These are phyloP conservation scores for Varanus salvator DNA, from an alignment of 2,113 vertebrate genomes.

Conservation along the genomic window DNA sequence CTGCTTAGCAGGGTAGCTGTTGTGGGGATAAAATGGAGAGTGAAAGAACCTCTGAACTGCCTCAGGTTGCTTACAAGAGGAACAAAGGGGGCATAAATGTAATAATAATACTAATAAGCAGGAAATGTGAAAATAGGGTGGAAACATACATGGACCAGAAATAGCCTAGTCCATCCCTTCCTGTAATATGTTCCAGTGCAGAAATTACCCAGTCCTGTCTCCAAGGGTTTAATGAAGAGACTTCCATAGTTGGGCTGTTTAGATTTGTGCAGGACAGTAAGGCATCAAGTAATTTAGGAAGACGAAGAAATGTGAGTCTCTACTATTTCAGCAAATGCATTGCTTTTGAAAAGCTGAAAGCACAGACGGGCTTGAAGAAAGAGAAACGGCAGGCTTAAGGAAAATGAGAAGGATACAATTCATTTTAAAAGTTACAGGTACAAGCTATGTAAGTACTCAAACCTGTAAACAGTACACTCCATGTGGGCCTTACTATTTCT, in stretches of 20 bases:
- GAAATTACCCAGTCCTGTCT: background rate
- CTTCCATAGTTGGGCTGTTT: background rate
- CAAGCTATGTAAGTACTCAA: background rate
- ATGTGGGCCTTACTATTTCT: background rate
- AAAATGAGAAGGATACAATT: background rate
- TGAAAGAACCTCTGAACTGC: too few relatives aligned
- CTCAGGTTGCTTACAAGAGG: too few relatives aligned
- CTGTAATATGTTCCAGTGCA: background rate
- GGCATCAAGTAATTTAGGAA: too few relatives aligned
- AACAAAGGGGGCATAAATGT: too few relatives aligned
- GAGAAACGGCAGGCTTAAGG: background rate
- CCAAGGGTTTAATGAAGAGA: background rate
- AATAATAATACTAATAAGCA: too few relatives aligned
- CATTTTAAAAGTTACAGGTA: background rate
- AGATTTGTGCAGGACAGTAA: too few relatives aligned
- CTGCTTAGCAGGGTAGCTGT: too few relatives aligned
- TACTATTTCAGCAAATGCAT: too few relatives aligned
- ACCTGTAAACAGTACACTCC: background rate
- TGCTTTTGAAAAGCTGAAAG: too few relatives aligned
- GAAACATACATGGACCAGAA: background rate
- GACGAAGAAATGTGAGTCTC: too few relatives aligned
- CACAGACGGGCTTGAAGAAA: background rate
- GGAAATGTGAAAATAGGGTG: too few relatives aligned
- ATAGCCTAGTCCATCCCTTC: background rate
- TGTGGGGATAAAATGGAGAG: too few relatives aligned